A percentile compares a stretch with the other conserved stretches of the same genome.
phyloP scores from a whole-genome alignment of 2,797 vertebrate genomes.

The Setipinna tenuifilis region DNA sequence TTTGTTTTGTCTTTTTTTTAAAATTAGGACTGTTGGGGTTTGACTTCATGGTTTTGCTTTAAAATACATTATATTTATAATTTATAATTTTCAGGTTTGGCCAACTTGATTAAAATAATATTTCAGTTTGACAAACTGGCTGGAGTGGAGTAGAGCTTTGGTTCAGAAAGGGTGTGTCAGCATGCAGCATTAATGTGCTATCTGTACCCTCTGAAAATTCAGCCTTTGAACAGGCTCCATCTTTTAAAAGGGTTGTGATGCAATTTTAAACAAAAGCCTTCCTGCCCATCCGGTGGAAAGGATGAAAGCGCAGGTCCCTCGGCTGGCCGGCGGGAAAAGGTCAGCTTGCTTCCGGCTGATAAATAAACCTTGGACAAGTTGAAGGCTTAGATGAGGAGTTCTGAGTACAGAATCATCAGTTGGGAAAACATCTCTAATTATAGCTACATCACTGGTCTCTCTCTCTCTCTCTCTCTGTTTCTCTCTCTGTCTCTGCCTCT shows the following conservation, averaged over 20 bases:
- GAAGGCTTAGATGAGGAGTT: not conserved
- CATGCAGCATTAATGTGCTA: not conserved
- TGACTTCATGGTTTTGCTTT: not conserved
- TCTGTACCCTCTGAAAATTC: not conserved
- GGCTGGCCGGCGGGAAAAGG: not conserved
- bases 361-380: not conserved
- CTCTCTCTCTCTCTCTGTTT: no score
- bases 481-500: not conserved
- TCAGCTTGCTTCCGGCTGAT: not conserved
- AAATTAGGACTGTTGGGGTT: not conserved
- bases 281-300: not conserved
- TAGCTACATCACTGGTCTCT: not conserved
- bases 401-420: not conserved
- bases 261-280: slow-evolving; percentile 18
- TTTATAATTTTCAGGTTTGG: not conserved
- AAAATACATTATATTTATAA: not conserved
- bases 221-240: not conserved
- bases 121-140: not conserved
- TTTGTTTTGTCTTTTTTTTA: not conserved
- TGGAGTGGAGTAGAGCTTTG: not conserved
- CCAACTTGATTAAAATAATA: not conserved
- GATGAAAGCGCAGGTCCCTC: not conserved
- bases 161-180: not conserved
- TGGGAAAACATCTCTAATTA: not conserved
- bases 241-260: not conserved